Evolutionary conservation across 2,888 invertebrate genomes (phyloP), one percentile per base, ranked within the genome.

Genomic region (Polymixis flavicincta): DNA sequence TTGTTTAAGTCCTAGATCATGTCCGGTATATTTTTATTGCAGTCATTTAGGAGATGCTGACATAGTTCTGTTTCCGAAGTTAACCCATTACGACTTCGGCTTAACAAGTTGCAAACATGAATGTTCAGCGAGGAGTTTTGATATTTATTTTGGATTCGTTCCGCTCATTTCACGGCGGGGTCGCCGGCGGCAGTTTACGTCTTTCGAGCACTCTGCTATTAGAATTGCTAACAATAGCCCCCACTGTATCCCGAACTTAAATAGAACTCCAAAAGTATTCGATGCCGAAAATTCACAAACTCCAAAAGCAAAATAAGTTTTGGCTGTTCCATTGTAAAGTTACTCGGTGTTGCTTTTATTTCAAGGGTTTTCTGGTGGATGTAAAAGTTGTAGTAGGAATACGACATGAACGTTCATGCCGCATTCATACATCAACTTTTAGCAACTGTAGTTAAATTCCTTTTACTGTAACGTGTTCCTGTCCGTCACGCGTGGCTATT

Each of bases 101-200:
- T 83, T 72, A 67, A 67, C 69, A 64, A 82, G 69, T 78, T 83
- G 59, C 52, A 68, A 77, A 71, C 70, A 72, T 66, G 63, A 82
- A 70, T 78, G 70, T 63, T 63, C 55, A 77, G 66, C 42, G 60
- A 45, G 37, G 19, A 65, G 71, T 50, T 71, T 57, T 28, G 32
- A 28, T 85, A 63, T 83, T 83, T 74, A 74, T 65, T 64, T 80
- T 69, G 57, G 28, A 82, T 82, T 82, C 55, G 63, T 50, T 71
- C 28, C 60, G 71, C 66, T 78, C 32, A 66, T 79, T 83, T 69
- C 80, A 64, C 28, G 69, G 52, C 37, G 45, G 17, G n/a, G n/a
- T 45, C 52, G 80, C 86, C 63, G 42, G 52, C 52, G 69, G 80
- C 69, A 25, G 32, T 77, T 68, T 78, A 32, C 25, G 61, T 61